A percentile compares a stretch with the other conserved stretches of the same genome.
These are phyloP conservation scores for Peromyscus californicus DNA, from an alignment of 2,113 vertebrate genomes.

Conservation along the genomic window DNA sequence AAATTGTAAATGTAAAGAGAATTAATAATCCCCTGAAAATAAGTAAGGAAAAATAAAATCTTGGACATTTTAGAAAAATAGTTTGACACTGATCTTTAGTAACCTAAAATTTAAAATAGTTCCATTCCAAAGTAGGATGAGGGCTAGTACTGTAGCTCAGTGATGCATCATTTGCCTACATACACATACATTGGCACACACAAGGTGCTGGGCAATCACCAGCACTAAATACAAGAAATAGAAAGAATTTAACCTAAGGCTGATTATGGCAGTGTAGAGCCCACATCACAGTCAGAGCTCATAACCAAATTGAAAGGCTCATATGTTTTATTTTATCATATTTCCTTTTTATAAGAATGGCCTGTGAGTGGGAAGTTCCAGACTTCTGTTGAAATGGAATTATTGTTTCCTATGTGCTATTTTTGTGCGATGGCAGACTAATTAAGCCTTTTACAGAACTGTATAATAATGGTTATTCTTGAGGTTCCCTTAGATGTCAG, in stretches of 20 bases:
- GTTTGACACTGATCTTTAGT: not conserved
- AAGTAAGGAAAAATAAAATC: not conserved
- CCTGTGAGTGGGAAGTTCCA: not conserved
- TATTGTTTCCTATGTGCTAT: not conserved
- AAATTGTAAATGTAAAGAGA: not conserved
- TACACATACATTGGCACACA: too few species aligned
- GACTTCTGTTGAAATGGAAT: not conserved
- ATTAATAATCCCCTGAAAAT: not conserved
- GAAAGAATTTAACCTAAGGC: conserved; percentile 17
- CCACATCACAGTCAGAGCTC: not conserved
- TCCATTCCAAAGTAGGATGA: not conserved
- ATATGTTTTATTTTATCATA: not conserved
- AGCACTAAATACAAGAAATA: not conserved
- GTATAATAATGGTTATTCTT: not conserved
- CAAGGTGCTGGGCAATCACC: not conserved
- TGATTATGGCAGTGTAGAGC: not conserved
- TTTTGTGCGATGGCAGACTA: not conserved
- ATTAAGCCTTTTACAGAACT: conserved; percentile 29
- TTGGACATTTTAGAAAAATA: not conserved
- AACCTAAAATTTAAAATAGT: not conserved
- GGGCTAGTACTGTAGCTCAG: too few species aligned
- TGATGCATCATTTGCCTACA: not conserved
- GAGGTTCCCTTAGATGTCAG: not conserved
- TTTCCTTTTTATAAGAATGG: not conserved
- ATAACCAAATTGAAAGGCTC: not conserved